These are phyloP conservation scores for Peromyscus nudipes DNA, from an alignment of 2,797 vertebrate genomes.

Conservation along the genomic window DNA sequence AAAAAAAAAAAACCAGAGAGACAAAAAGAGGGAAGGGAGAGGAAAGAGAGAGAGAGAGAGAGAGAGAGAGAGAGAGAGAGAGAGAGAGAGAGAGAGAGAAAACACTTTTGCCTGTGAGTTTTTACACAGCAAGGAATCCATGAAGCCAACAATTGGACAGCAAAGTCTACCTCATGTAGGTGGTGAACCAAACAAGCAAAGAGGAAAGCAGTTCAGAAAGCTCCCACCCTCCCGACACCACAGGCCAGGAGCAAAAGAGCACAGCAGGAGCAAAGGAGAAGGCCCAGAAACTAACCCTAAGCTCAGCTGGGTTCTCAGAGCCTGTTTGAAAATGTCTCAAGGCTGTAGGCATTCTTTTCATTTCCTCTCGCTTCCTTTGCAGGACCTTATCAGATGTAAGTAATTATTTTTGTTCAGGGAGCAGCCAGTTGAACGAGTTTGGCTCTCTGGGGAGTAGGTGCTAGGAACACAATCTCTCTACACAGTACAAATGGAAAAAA, in stretches of 20 bases:
- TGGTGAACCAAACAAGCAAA: background rate
- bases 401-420: slow-evolving; percentile 60
- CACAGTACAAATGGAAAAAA: background rate
- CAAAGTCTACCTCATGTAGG: background rate
- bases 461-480: background rate
- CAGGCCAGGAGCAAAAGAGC: background rate
- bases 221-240: background rate
- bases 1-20: background rate
- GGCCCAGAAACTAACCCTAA: background rate
- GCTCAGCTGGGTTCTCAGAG: background rate
- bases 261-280: background rate
- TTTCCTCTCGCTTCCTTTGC: slow-evolving; percentile 51
- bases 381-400: slow-evolving; percentile 64
- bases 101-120: background rate
- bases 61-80: background rate
- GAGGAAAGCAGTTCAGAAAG: background rate
- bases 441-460: slow-evolving; percentile 1
- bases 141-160: background rate
- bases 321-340: background rate
- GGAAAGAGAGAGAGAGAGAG: background rate
- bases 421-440: slow-evolving; percentile 72
- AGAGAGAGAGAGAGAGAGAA: background rate
- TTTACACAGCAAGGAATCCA: background rate
- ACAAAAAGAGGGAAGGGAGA: no score
- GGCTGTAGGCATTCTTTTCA: background rate